These are phyloP conservation scores for Drosophila lacertosa DNA, from an alignment of 1,140 invertebrate species.

Conservation along the genomic window DNA sequence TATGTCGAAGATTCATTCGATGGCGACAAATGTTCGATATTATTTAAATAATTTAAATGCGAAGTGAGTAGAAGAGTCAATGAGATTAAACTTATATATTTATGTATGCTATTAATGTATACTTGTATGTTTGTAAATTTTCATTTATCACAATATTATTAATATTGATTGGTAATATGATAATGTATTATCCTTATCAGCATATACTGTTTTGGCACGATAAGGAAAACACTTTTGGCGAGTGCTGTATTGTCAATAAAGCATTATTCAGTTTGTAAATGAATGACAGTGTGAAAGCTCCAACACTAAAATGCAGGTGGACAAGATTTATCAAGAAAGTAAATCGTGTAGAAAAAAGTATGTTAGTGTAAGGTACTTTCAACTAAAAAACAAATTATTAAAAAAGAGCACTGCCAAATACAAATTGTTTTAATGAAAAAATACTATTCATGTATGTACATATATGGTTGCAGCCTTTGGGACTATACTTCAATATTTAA, in stretches of 20 bases:
- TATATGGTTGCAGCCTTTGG: too few relatives aligned
- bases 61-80: too few relatives aligned
- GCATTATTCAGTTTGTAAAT: conserved; percentile 8
- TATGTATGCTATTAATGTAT: too few relatives aligned
- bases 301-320: conserved; percentile 8
- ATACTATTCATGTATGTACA: too few relatives aligned
- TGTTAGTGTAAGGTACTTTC: conserved; percentile 3
- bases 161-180: conserved; percentile 24
- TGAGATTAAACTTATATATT: too few relatives aligned
- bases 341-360: background rate
- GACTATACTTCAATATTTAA: too few relatives aligned
- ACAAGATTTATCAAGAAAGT: background rate
- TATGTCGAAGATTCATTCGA: too few relatives aligned
- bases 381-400: too few relatives aligned
- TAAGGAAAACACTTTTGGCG: conserved; percentile 15
- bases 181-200: conserved; percentile 16
- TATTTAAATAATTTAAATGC: too few relatives aligned
- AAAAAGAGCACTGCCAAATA: too few relatives aligned
- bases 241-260: conserved; percentile 7
- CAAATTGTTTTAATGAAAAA: too few relatives aligned
- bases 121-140: background rate
- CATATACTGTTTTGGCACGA: conserved; percentile 9
- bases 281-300: conserved; percentile 10
- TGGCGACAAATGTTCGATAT: too few relatives aligned
- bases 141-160: conserved; percentile 23